phyloP scores from a whole-genome alignment of 37 sponge, comb jelly and placozoan genomes.

The Ephydatia muelleri region DNA sequence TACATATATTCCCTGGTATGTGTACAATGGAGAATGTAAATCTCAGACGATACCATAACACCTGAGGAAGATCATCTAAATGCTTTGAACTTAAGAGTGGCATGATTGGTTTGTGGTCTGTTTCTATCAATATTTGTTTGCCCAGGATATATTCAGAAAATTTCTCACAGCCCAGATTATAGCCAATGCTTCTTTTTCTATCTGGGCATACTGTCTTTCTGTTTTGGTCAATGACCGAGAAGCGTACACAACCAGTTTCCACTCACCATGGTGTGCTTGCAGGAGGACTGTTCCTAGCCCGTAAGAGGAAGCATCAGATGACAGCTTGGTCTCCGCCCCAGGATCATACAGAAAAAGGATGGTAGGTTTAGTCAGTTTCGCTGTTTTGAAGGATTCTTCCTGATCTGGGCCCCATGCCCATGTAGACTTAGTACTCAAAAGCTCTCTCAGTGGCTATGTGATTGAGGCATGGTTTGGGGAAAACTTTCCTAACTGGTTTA shows the following conservation, averaged over 20 bases:
- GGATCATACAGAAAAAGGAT: background rate
- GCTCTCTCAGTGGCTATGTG: constrained; percentile 1
- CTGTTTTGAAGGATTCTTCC: background rate
- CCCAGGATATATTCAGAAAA: constrained; percentile 17
- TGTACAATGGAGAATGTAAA: too few relatives aligned
- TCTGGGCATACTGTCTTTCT: constrained; percentile 26
- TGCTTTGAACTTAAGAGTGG: background rate
- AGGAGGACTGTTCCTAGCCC: constrained; percentile 33
- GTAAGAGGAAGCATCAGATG: background rate
- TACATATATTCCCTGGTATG: too few relatives aligned
- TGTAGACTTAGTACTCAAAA: background rate
- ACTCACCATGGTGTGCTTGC: constrained; percentile 7
- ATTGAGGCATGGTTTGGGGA: too few relatives aligned
- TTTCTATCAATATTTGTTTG: background rate
- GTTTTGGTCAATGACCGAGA: constrained; percentile 29
- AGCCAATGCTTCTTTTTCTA: constrained; percentile 24
- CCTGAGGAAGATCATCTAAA: background rate
- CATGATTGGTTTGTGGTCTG: constrained; percentile 15
- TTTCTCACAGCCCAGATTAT: constrained; percentile 28
- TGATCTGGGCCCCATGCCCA: constrained; percentile 12
- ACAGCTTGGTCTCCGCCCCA: background rate
- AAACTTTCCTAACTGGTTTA: too few relatives aligned
- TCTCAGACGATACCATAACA: too few relatives aligned
- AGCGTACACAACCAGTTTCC: constrained; percentile 35
- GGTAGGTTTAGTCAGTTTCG: background rate